Conservation (phyloP, 2,888 invertebrate species). For the Phaedon cochleariae region DNA sequence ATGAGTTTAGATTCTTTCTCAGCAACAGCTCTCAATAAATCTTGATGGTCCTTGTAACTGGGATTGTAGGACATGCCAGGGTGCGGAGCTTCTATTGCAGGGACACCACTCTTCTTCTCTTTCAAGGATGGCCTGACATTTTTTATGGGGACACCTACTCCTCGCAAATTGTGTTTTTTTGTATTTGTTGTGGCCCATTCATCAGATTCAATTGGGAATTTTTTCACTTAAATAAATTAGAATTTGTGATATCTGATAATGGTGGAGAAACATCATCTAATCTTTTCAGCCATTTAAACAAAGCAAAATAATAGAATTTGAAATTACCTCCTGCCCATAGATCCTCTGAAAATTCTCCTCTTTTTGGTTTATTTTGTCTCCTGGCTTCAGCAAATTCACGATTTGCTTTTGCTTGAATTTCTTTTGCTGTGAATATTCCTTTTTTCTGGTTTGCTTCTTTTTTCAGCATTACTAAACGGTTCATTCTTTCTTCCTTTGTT, state of each 20-base stretch:
- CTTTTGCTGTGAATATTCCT: conserved; percentile 66
- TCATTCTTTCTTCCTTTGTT: conserved; percentile 66
- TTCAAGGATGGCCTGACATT: conserved; percentile 52
- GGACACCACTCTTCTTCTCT: conserved; percentile 64
- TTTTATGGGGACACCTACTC: conserved; percentile 62
- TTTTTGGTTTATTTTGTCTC: conserved; percentile 52
- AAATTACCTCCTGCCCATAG: conserved; percentile 70
- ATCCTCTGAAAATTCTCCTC: conserved; percentile 67
- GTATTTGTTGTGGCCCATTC: conserved; percentile 63
- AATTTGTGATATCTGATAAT: no score
- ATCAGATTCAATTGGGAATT: conserved; percentile 49
- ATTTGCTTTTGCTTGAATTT: conserved; percentile 64
- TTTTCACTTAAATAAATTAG: conserved; percentile 17
- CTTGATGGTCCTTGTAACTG: conserved; percentile 81
- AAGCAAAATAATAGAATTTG: no score
- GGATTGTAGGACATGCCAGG: conserved; percentile 96
- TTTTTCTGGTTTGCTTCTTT: conserved; percentile 61
- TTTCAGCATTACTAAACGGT: conserved; percentile 54
- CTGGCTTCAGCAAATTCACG: conserved; percentile 55
- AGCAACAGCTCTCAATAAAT: conserved; percentile 73
- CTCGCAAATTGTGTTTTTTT: conserved; percentile 64
- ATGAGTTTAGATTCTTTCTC: conserved; percentile 77
- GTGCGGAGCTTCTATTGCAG: conserved; percentile 81
- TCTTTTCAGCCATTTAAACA: no score
- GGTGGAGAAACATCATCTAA: no score